A percentile compares a stretch with the other conserved stretches of the same genome.
Evolutionary conservation across 2,113 vertebrate genomes (phyloP).

Genomic region (Protobothrops mucrosquamatus): DNA sequence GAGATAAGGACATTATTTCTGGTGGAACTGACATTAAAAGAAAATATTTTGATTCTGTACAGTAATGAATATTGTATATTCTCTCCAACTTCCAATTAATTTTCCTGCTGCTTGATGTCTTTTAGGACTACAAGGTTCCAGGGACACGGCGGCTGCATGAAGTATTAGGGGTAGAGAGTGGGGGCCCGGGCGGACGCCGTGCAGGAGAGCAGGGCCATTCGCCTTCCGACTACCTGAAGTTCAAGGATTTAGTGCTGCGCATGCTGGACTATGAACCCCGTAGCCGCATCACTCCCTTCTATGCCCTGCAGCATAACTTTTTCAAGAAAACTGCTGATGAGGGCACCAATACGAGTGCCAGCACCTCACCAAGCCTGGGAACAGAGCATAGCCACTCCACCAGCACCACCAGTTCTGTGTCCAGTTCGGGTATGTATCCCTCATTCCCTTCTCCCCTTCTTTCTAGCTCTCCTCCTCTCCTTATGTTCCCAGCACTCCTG

Average conservation of each 20-base stretch:
- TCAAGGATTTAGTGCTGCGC: conserved; percentile 93
- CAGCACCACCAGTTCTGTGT: conserved; percentile 92
- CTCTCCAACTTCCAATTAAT: conserved; percentile 28
- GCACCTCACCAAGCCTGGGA: conserved; percentile 86
- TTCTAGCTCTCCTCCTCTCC: not conserved
- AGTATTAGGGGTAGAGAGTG: conserved; percentile 91
- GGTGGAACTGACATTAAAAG: not conserved
- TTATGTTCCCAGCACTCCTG: not conserved
- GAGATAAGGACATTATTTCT: not conserved
- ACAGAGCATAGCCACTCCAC: conserved; percentile 92
- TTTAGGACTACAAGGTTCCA: conserved; percentile 90
- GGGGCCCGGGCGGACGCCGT: conserved; percentile 87
- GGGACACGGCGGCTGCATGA: conserved; percentile 90
- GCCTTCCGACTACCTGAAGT: conserved; percentile 93
- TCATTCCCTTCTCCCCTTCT: not conserved
- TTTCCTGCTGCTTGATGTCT: conserved; percentile 44
- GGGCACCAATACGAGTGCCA: conserved; percentile 93
- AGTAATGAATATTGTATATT: not conserved
- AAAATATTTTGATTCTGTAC: not conserved
- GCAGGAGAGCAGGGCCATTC: conserved; percentile 90
- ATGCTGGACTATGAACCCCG: conserved; percentile 96
- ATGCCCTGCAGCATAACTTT: conserved; percentile 95
- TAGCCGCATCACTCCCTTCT: conserved; percentile 92
- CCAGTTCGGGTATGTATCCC: conserved; percentile 81
- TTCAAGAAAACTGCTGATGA: conserved; percentile 96